These are phyloP conservation scores for Glyptemys insculpta DNA, from an alignment of 2,797 vertebrate genomes.

Conservation along the genomic window DNA sequence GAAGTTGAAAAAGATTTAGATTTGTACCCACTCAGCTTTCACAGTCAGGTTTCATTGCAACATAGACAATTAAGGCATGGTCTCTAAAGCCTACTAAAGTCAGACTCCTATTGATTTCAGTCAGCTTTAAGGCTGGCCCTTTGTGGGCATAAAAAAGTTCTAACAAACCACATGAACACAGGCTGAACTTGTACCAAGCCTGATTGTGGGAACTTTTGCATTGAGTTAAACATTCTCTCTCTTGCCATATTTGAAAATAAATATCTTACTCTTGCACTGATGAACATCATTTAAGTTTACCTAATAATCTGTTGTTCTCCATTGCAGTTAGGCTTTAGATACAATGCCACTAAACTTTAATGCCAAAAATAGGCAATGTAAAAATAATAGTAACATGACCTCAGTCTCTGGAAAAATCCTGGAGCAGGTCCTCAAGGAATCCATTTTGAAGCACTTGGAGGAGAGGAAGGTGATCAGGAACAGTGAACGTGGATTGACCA, in stretches of 20 bases:
- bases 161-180: accelerated
- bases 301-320: background rate
- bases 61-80: background rate
- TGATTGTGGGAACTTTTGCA: background rate
- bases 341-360: background rate
- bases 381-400: background rate
- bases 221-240: background rate
- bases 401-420: too few species aligned
- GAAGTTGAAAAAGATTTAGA: background rate
- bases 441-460: too few species aligned
- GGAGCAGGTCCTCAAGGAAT: too few species aligned
- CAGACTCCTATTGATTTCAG: background rate
- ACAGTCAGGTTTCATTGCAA: background rate
- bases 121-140: background rate
- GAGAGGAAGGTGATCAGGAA: too few species aligned
- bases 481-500: too few species aligned
- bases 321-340: background rate
- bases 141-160: background rate
- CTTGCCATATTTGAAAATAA: background rate
- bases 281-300: background rate
- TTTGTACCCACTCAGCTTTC: background rate
- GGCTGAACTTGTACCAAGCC: background rate
- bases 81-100: background rate
- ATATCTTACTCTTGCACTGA: background rate
- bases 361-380: background rate